These are phyloP conservation scores for Chloropsis cyanopogon DNA, from an alignment of 2,113 vertebrate species.

Conservation along the genomic window DNA sequence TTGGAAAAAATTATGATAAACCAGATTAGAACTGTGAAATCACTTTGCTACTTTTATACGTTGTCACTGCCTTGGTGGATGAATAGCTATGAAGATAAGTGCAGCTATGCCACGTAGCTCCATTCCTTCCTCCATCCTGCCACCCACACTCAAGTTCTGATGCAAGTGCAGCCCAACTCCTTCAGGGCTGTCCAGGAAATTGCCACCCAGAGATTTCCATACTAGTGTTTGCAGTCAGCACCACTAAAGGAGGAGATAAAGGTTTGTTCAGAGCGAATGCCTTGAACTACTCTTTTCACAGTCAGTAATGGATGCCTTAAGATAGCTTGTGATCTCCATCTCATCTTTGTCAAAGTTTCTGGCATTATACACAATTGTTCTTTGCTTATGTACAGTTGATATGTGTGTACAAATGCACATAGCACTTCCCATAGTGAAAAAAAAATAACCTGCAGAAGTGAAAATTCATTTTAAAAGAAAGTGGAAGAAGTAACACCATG, in stretches of 20 bases:
- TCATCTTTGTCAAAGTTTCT: constrained; percentile 41
- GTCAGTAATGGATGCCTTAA: constrained; percentile 6
- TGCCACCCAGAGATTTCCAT: constrained; percentile 56
- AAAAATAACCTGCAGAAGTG: not conserved
- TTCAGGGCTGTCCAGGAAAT: constrained; percentile 59
- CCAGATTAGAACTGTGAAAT: constrained; percentile 52
- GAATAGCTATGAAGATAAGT: constrained; percentile 51
- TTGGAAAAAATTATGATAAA: constrained; percentile 58
- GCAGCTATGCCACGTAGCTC: constrained; percentile 1
- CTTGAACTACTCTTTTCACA: constrained; percentile 10
- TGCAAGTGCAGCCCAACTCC: constrained; percentile 4
- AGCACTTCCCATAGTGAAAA: not conserved
- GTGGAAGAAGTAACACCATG: not conserved
- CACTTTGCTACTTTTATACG: constrained; percentile 24
- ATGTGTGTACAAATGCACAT: not conserved
- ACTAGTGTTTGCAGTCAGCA: constrained; percentile 21
- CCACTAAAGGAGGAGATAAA: constrained; percentile 51
- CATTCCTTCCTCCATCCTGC: not conserved
- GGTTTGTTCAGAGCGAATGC: constrained; percentile 27
- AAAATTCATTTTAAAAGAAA: not conserved
- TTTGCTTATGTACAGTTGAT: not conserved
- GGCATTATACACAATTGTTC: not conserved
- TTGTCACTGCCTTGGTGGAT: constrained; percentile 19
- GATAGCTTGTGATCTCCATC: constrained; percentile 22
- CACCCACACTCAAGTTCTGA: constrained; percentile 9